phyloP scores from a whole-genome alignment of 92 coral and sea anemone genomes.

The Zoanthus sociatus region DNA sequence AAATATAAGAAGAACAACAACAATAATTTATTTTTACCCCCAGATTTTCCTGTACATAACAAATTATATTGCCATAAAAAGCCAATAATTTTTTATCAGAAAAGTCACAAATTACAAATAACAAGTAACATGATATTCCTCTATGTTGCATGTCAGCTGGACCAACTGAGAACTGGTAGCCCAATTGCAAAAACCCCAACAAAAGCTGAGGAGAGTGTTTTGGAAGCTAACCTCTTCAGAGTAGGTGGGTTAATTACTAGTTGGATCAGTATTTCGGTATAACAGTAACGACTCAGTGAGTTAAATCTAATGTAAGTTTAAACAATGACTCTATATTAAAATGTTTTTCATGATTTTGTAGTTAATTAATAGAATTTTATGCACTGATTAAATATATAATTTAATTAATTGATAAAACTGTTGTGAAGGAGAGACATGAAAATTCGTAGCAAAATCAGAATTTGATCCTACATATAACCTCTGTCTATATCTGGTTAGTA shows the following conservation, averaged over 20 bases:
- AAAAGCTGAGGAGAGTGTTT: slow-evolving; percentile 83
- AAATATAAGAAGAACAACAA: too few relatives aligned
- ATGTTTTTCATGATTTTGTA: background rate
- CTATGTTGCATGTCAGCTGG: slow-evolving; percentile 63
- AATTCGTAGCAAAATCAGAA: background rate
- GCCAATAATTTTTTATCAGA: too few relatives aligned
- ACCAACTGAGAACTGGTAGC: slow-evolving; percentile 78
- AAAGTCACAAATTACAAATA: background rate
- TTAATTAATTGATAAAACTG: too few relatives aligned
- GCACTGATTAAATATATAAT: too few relatives aligned
- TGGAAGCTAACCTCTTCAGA: slow-evolving; percentile 89
- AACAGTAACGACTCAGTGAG: too few relatives aligned
- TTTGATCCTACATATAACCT: background rate
- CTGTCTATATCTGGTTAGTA: too few relatives aligned
- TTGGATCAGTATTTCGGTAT: background rate
- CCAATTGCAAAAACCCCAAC: slow-evolving; percentile 90
- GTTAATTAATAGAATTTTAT: too few relatives aligned
- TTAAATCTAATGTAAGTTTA: too few relatives aligned
- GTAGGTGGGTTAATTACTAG: slow-evolving; percentile 68
- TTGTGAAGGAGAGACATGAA: background rate
- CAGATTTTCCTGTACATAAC: too few relatives aligned
- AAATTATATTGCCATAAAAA: too few relatives aligned
- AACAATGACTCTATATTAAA: background rate
- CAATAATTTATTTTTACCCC: too few relatives aligned
- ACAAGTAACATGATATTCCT: background rate